Conservation (phyloP, 2,113 vertebrate species). For the Psilopogon haemacephalus region DNA sequence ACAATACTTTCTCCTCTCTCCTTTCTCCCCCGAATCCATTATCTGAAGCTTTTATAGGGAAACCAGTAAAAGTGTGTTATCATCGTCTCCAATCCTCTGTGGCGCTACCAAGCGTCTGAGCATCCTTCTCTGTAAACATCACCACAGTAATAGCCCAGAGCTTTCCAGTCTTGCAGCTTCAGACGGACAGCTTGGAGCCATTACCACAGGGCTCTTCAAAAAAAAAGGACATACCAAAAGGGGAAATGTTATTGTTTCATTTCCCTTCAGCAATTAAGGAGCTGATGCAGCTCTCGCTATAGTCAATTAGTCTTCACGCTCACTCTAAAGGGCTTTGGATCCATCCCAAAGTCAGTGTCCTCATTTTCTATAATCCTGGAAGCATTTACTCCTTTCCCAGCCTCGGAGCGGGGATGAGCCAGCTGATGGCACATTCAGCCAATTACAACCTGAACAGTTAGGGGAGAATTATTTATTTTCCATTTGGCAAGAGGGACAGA, state of each 20-base stretch:
- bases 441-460: constrained; percentile 4
- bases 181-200: neutral
- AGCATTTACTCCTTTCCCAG: constrained; percentile 31
- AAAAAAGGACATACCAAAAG: neutral
- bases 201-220: neutral
- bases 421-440: constrained; percentile 29
- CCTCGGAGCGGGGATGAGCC: neutral
- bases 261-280: constrained; percentile 46
- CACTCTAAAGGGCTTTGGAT: constrained; percentile 48
- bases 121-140: neutral
- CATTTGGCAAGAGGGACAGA: constrained; percentile 43
- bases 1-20: neutral
- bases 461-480: constrained; percentile 31
- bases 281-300: constrained; percentile 6
- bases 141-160: neutral
- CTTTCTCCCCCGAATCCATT: neutral
- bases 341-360: constrained; percentile 36
- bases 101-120: neutral
- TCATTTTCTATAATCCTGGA: constrained; percentile 61
- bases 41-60: neutral
- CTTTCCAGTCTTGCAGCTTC: neutral
- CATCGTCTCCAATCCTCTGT: neutral
- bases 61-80: neutral
- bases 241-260: neutral
- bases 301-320: constrained; percentile 34